A percentile compares a stretch with the other conserved stretches of the same genome.
phyloP scores from a whole-genome alignment of 2,888 invertebrate genomes.

The Epistrophella euchroma region DNA sequence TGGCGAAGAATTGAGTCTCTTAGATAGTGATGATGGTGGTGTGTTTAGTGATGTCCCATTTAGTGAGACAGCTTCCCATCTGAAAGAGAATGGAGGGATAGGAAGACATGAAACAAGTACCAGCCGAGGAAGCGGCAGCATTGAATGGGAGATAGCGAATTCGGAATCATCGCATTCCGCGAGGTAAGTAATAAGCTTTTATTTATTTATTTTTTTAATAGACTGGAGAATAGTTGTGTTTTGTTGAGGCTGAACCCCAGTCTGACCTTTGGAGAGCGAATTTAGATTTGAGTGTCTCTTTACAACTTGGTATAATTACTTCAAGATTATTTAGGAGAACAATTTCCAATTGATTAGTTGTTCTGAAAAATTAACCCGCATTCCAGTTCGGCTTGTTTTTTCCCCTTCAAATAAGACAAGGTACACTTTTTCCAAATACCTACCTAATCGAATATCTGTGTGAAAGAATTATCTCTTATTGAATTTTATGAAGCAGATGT shows the following conservation, averaged over 20 bases:
- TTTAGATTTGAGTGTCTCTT: background rate
- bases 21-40: constrained; percentile 51
- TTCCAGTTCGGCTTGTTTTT: background rate
- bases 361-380: background rate
- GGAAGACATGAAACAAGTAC: constrained; percentile 26
- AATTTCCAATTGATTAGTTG: constrained; percentile 5
- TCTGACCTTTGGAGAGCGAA: constrained; percentile 1
- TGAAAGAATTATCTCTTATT: constrained; percentile 3
- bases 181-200: constrained; percentile 48
- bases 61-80: constrained; percentile 53
- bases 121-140: constrained; percentile 6
- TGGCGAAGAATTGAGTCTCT: constrained; percentile 43
- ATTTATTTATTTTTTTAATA: background rate
- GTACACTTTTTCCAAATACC: background rate
- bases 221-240: background rate
- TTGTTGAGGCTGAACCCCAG: background rate
- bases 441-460: background rate
- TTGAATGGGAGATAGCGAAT: constrained; percentile 35
- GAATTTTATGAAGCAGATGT: background rate
- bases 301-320: background rate
- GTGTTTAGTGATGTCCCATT: constrained; percentile 67
- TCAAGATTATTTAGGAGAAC: background rate
- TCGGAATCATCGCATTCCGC: constrained; percentile 36
- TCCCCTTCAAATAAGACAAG: background rate
- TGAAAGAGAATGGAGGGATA: constrained; percentile 9